phyloP scores from a whole-genome alignment of 1,140 invertebrate genomes.

The Heliconius eleuchia region DNA sequence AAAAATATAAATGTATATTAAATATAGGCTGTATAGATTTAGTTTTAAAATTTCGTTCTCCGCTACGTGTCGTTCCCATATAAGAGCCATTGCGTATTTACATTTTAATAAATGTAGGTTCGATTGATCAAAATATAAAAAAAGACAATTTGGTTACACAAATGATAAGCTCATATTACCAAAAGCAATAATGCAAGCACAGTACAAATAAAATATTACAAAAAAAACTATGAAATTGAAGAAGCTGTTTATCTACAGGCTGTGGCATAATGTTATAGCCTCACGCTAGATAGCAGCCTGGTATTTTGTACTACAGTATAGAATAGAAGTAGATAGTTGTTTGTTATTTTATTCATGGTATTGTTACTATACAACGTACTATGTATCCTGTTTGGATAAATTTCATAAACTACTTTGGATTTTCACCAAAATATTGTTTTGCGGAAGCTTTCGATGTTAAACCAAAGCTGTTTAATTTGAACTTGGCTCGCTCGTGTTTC shows the following conservation, averaged over 20 bases:
- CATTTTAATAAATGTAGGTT: too few species aligned
- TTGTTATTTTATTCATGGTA: constrained; percentile 5
- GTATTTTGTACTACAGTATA: background rate
- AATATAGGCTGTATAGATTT: too few species aligned
- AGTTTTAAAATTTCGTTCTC: too few species aligned
- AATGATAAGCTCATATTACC: too few species aligned
- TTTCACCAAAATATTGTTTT: constrained; percentile 3
- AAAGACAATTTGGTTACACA: too few species aligned
- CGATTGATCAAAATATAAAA: too few species aligned
- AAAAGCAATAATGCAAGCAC: too few species aligned
- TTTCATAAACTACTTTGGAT: constrained; percentile 11
- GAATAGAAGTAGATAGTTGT: constrained; percentile 8
- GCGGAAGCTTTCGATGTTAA: background rate
- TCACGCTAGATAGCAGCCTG: constrained; percentile 13
- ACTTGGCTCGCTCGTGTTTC: background rate
- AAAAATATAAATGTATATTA: background rate
- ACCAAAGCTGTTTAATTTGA: background rate
- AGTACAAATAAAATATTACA: too few species aligned
- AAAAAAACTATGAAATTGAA: background rate
- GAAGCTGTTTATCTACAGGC: background rate
- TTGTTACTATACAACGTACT: constrained; percentile 8
- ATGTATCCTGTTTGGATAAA: constrained; percentile 2
- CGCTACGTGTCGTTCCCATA: too few species aligned
- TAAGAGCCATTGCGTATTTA: too few species aligned
- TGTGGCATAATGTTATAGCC: constrained; percentile 2